Evolutionary conservation across 2,888 invertebrate species (phyloP), one percentile per base, ranked within the genome.

Genomic region (Orchesellides sinensis): DNA sequence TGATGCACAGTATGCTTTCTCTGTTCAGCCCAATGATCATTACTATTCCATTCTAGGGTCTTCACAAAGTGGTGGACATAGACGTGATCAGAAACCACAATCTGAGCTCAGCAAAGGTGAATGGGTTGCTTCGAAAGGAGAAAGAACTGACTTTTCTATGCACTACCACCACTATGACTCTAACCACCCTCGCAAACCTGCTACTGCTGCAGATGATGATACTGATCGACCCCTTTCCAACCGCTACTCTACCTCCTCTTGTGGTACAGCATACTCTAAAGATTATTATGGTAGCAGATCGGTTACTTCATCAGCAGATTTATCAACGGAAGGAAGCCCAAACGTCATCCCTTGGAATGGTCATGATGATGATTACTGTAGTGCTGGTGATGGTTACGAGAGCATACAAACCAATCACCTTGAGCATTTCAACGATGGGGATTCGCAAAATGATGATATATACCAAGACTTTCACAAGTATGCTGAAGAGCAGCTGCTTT

Each of bases 241-340:
- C 35, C 91, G 91, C 83, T 91, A 91, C 84, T 91, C 91, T 82
- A 91, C 90, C 81, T 91, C 90, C 79, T 91, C 90, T 61, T 35
- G 54, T 59, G 70, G 59, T 52, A 54, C 35, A 35, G 80, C 29
- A 23, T 27, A 70, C n/a, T 52, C 45, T 2, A 29, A 68, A 27
- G 8, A 59, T 59, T 5, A 32, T 32, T 2, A 61, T 47, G 12
- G 8, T 52, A 47, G 17, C 47, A 19, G 54, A 56, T 29, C n/a
- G 45, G 3, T 23, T 63, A 79, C 47, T 21, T 17, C 29, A 77
- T 12, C 70, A 32, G 49, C 52, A 49, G 54, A 78, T 61, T 79
- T 79, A 70, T 79, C 59, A 52, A 27, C 35, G 19, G 70, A 61
- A 40, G 35, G 63, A 49, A 54, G 27, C 54, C 52, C 70, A n/a